Percentiles rank a stretch among this genome's conserved stretches.
Conservation (phyloP, 2,113 vertebrate species). For the Oxyruncus cristatus region DNA sequence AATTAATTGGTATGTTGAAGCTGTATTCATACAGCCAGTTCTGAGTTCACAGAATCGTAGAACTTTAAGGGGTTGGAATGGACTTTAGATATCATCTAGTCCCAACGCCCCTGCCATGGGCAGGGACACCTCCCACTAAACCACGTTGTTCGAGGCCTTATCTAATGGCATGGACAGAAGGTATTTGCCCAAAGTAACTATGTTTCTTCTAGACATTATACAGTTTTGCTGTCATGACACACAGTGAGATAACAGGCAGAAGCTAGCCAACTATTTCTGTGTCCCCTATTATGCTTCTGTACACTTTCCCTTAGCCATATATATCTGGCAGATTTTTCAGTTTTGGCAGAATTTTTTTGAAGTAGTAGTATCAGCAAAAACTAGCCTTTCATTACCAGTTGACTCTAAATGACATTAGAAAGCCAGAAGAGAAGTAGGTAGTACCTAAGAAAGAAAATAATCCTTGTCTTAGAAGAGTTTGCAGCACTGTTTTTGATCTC, state of each 20-base stretch:
- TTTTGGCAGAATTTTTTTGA: not conserved
- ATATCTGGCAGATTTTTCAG: not conserved
- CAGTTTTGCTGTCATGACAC: not conserved
- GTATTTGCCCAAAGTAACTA: not conserved
- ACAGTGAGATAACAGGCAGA: not conserved
- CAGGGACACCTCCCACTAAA: not conserved
- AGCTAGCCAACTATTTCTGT: not conserved
- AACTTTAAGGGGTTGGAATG: not conserved
- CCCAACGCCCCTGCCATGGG: not conserved
- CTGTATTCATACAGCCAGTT: not conserved
- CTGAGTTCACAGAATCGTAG: not conserved
- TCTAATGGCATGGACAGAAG: fast-evolving
- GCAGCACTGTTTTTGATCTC: not conserved
- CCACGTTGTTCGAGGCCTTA: not conserved
- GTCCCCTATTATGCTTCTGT: not conserved
- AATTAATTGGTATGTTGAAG: not conserved
- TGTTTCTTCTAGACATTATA: not conserved
- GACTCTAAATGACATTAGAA: not conserved
- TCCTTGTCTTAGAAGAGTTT: not conserved
- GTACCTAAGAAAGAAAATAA: not conserved
- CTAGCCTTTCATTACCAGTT: not conserved
- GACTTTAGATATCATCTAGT: not conserved
- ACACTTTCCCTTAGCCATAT: not conserved
- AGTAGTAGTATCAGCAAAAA: not conserved
- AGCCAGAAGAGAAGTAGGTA: not conserved